Conservation (phyloP, 2,888 invertebrate genomes). For the Helicoverpa assulta region DNA sequence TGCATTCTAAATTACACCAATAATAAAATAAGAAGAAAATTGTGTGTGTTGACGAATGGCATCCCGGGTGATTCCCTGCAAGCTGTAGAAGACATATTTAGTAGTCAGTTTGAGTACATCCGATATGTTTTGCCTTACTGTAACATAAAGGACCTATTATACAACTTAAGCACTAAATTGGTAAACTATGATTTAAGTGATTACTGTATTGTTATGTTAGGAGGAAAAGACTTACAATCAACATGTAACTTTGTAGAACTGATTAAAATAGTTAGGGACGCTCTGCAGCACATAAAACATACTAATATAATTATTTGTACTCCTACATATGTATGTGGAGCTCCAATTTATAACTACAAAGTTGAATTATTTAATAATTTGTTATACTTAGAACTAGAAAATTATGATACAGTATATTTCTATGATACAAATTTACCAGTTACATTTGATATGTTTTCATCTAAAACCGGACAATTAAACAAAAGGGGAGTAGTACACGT, state of each 20-base stretch:
- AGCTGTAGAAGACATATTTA: constrained; percentile 11
- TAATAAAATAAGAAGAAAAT: constrained; percentile 1
- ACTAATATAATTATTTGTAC: constrained; percentile 16
- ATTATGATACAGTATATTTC: not conserved
- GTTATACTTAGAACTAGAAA: not conserved
- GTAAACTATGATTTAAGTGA: constrained; percentile 10
- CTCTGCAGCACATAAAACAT: constrained; percentile 13
- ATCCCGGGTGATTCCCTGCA: not conserved
- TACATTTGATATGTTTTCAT: constrained; percentile 10
- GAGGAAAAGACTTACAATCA: constrained; percentile 1
- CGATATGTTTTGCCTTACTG: constrained; percentile 7
- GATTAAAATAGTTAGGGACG: constrained; percentile 4
- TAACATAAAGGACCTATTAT: constrained; percentile 4
- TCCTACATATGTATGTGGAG: constrained; percentile 11
- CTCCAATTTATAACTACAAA: constrained; percentile 15
- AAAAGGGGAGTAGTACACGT: constrained; percentile 10
- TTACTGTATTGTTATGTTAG: constrained; percentile 20
- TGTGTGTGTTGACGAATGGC: constrained; percentile 1
- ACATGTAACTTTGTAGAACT: not conserved
- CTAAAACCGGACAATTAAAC: constrained; percentile 9
- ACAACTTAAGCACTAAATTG: constrained; percentile 15
- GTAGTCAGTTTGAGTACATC: constrained; percentile 4
- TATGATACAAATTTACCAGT: constrained; percentile 9
- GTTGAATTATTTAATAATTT: constrained; percentile 8
- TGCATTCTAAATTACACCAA: too few species aligned